Conservation (phyloP, 2,888 invertebrate genomes). For the Metellina segmentata region DNA sequence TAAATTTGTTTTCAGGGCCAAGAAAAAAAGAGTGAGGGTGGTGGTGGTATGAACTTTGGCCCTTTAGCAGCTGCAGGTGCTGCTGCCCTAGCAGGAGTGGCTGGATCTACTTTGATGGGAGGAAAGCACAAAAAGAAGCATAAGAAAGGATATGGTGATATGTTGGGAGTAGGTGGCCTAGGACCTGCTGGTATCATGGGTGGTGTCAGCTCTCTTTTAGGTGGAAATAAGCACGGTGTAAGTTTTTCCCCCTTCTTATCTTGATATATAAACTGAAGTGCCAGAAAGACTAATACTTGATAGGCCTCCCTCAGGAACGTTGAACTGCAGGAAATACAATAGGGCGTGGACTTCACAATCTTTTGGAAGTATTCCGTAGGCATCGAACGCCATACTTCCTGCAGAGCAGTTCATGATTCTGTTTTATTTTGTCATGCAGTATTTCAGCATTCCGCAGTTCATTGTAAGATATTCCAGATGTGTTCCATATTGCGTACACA, state of each 20-base stretch:
- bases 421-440: too few species aligned
- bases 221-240: constrained; percentile 62
- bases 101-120: constrained; percentile 51
- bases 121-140: constrained; percentile 60
- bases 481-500: too few species aligned
- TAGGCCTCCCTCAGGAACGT: too few species aligned
- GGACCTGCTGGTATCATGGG: constrained; percentile 62
- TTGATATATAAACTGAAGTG: not conserved
- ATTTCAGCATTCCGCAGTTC: too few species aligned
- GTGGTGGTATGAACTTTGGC: constrained; percentile 54
- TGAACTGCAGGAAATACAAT: too few species aligned
- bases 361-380: too few species aligned
- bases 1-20: constrained; percentile 38
- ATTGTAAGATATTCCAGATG: too few species aligned
- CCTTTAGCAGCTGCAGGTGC: constrained; percentile 75
- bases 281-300: too few species aligned
- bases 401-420: too few species aligned
- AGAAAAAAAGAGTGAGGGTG: constrained; percentile 62
- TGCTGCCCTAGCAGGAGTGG: constrained; percentile 75
- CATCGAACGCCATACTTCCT: too few species aligned
- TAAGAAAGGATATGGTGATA: constrained; percentile 41
- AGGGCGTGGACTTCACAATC: too few species aligned
- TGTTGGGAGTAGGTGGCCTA: constrained; percentile 23
- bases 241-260: not conserved
- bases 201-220: constrained; percentile 49